Evolutionary conservation across 1,140 invertebrate species (phyloP).

Genomic region (Drosophila busckii): DNA sequence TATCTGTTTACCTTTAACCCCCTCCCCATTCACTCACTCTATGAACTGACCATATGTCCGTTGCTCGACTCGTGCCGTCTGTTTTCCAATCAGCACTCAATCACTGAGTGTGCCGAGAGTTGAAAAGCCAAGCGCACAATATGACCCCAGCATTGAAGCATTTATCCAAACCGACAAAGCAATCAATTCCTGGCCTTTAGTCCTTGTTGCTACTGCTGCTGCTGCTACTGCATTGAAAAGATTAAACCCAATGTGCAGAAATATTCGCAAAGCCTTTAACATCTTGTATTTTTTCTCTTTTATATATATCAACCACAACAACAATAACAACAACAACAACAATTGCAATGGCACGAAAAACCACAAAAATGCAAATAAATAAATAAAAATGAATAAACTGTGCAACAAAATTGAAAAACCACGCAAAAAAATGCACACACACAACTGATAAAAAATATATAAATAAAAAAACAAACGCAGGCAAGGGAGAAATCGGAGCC

Average conservation of each 20-base stretch:
- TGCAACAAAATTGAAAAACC: constrained; percentile 54
- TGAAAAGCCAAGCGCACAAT: constrained; percentile 61
- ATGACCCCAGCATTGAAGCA: constrained; percentile 44
- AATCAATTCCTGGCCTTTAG: constrained; percentile 60
- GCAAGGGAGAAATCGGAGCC: constrained; percentile 75
- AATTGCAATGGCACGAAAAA: constrained; percentile 57
- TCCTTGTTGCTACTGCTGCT: constrained; percentile 6
- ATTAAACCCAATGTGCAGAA: constrained; percentile 48
- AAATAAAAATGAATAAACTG: constrained; percentile 44
- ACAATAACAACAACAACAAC: constrained; percentile 40
- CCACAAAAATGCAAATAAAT: constrained; percentile 65
- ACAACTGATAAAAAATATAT: constrained; percentile 27
- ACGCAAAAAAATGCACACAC: constrained; percentile 35
- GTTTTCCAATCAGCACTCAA: constrained; percentile 74
- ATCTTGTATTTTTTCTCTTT: constrained; percentile 48
- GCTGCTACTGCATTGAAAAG: constrained; percentile 34
- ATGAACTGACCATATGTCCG: constrained; percentile 10
- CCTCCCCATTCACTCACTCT: background rate
- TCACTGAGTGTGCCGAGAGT: constrained; percentile 49
- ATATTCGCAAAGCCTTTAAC: constrained; percentile 57
- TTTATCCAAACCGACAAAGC: constrained; percentile 68
- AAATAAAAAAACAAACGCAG: constrained; percentile 39
- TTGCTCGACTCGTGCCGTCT: constrained; percentile 44
- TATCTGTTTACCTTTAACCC: constrained; percentile 4
- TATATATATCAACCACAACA: constrained; percentile 51